Conservation (phyloP, 23 tunicate genomes). For the Diplosoma virens region DNA sequence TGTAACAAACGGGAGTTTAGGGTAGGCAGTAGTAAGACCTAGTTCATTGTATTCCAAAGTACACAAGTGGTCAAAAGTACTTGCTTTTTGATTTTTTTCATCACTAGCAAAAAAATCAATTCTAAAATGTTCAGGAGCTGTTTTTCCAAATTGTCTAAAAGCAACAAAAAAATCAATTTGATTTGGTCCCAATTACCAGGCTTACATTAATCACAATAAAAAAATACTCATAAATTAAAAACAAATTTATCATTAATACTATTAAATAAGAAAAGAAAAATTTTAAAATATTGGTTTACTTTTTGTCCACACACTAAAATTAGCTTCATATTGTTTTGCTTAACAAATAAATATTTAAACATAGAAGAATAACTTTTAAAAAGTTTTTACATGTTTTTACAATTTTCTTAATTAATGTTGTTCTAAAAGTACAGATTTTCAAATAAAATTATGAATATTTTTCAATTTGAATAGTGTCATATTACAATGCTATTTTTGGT, state of each 20-base stretch:
- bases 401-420: no score
- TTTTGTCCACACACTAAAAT: background rate
- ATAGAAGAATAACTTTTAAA: no score
- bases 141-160: conserved; percentile 61
- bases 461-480: no score
- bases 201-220: background rate
- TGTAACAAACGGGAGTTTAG: conserved; percentile 57
- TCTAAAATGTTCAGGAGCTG: conserved; percentile 65
- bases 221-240: no score
- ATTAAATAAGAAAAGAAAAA: background rate
- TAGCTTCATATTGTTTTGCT: no score
- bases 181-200: background rate
- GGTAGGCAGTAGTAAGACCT: conserved; percentile 30
- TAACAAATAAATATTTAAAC: no score
- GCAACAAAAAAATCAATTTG: background rate
- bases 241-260: background rate
- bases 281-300: background rate
- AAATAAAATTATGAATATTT: no score
- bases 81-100: conserved; percentile 40
- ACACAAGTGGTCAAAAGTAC: conserved; percentile 74
- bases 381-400: no score
- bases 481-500: no score
- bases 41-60: conserved; percentile 59
- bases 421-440: no score
- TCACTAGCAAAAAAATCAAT: conserved; percentile 82